Evolutionary conservation across 2,888 invertebrate species (phyloP).

Genomic region (Meloe dianella): DNA sequence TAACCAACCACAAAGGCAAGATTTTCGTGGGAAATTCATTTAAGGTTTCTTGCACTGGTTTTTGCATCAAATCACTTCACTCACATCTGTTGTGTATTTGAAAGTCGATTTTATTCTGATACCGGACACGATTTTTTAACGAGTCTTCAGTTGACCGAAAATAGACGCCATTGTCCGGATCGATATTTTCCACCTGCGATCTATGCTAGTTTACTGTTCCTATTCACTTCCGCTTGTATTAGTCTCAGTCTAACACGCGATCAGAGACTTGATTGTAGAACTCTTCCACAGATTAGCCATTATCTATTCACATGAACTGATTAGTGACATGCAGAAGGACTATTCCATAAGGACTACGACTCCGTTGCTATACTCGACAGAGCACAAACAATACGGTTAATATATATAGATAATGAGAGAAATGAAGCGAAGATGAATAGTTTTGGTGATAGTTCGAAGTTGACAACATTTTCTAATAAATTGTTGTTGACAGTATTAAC

Average conservation of each 20-base stretch:
- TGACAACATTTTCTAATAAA: constrained; percentile 15
- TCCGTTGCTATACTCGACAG: constrained; percentile 34
- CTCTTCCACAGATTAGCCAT: constrained; percentile 27
- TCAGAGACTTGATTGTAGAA: constrained; percentile 26
- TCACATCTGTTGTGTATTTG: too few species aligned
- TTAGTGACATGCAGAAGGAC: constrained; percentile 29
- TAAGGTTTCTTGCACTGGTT: too few species aligned
- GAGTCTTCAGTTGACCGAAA: too few species aligned
- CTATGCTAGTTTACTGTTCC: constrained; percentile 25
- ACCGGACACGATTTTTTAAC: too few species aligned
- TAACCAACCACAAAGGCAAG: too few species aligned
- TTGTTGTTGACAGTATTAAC: constrained; percentile 14
- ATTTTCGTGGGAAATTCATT: too few species aligned
- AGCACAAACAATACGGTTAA: constrained; percentile 34
- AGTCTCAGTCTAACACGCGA: constrained; percentile 27
- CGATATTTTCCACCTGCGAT: constrained; percentile 39
- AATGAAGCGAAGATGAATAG: background rate
- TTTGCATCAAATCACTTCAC: too few species aligned
- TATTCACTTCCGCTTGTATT: constrained; percentile 28
- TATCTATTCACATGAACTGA: constrained; percentile 28
- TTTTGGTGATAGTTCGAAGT: constrained; percentile 12
- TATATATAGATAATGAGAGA: constrained; percentile 1
- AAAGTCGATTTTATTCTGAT: too few species aligned
- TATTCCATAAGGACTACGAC: constrained; percentile 13
- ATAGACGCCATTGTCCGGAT: constrained; percentile 33